Base-by-base conservation (phyloP, 2,888 invertebrate genomes). In the Tenthredo notha region DNA sequence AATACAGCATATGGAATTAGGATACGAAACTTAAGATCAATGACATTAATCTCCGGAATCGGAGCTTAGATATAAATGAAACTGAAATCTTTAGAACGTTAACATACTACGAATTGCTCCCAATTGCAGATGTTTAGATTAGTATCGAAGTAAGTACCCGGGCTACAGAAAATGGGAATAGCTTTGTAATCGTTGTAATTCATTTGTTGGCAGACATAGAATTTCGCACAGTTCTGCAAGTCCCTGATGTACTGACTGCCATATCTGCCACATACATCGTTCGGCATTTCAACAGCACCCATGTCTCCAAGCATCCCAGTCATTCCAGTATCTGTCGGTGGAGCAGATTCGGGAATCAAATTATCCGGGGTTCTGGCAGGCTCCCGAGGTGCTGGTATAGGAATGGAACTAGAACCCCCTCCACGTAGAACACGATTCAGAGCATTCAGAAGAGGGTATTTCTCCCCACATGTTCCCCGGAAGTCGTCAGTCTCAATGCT, bases 401-500 rank as follows among this genome's bases (percentile, higher is more conserved):
- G n/a, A n/a, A n/a, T n/a, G 54, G 54, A 47, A 10, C 50, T 75
- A 6, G 43, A 29, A 18, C 1, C 12, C 29, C 75, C 21, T 1
- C 29, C 10, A 6, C 70, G 70, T 29, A 70, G 70, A 18, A n/a
- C 37, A 9, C 37, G 18, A 74, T 74, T 21, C 7, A 74, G 15
- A 21, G 72, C 43, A 0, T n/a, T 74, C 72, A 74, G 89, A 6
- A 97, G 92, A 0, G 96, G 96, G 91, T 95, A 96, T 75, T 94
- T 94, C 54, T 94, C 94, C 0, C 95, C 95, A 88, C 97, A 97
- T 0, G 91, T 88, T 0, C 96, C 96, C 15, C 91, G 93, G 89
- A 97, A 96, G 90, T 97, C 97, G 89, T 97, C 97, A 6, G 96
- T 96, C 91, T 98, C 98, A 10, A 97, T 94, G 72, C 97, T 96